Evolutionary conservation across 2,888 invertebrate species (phyloP), one percentile per base, ranked within the genome.

Genomic region (Beris morrisii): DNA sequence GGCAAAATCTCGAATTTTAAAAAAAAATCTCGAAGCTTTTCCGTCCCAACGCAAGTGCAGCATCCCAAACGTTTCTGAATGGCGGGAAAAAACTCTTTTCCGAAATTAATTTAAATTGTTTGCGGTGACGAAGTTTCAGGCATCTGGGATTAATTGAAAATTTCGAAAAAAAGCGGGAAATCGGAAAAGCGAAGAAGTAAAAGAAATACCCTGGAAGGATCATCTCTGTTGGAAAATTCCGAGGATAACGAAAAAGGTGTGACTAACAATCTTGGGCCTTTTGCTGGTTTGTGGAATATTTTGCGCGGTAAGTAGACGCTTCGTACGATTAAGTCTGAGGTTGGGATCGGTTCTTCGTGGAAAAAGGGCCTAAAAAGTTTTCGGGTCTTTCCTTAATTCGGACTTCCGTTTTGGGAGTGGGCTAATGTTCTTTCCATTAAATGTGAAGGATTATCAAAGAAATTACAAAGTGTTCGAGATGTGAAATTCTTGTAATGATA

Each of bases 161-260:
- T 28, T 5, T 12, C 5, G 4, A 54, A 54, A 28, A 54, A 30
- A 54, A 30, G n/a, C 28, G 28, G 28, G 13, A 12, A 12, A 5
- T 15, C 28, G 54, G 31, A 54, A 54, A 13, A 54, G n/a, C 54
- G 11, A 15, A 59, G 28, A 13, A 58, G 38, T 50, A 44, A 52
- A 38, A 11, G 15, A n/a, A 61, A 43, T 54, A 6, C 43, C 15
- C 43, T 5, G 13, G 43, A 9, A 58, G 43, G 38, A 61, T 52
- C 50, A n/a, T 28, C 43, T 61, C 28, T 9, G 13, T 4, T 59
- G 52, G 50, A 46, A 61, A 61, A 61, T 22, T 61, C 38, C 32
- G 50, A 52, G 52, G 3, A 53, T 22, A 52, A 28, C 38, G 61
- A 61, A 61, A 61, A 61, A 61, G 61, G 61, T 50, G 61, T 61